Conservation (phyloP, 2,113 vertebrate genomes). For the Clinocottus analis region DNA sequence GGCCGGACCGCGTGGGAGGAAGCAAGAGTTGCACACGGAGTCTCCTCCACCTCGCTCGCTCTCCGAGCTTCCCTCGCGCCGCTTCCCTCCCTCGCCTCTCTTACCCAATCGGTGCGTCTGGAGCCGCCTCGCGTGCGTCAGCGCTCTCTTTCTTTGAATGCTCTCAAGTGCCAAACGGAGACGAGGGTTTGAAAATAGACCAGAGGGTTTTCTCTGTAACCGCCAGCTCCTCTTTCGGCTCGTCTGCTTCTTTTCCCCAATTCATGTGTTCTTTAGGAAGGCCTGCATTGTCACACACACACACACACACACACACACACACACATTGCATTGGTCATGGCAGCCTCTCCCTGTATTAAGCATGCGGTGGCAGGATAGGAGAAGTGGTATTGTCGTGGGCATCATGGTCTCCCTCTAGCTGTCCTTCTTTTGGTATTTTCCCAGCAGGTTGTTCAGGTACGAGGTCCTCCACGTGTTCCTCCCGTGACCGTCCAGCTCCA, state of each 20-base stretch:
- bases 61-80: not conserved
- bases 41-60: slow-evolving; percentile 20
- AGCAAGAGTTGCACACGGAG: slow-evolving; percentile 49
- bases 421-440: too few species aligned
- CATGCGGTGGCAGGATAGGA: not conserved
- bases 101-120: slow-evolving; percentile 28
- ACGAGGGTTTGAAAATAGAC: slow-evolving; percentile 17
- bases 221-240: not conserved
- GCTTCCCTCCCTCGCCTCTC: not conserved
- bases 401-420: too few species aligned
- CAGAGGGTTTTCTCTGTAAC: slow-evolving; percentile 22
- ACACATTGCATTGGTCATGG: not conserved
- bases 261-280: slow-evolving; percentile 16
- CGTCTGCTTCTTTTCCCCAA: not conserved
- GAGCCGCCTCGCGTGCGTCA: not conserved
- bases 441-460: too few species aligned
- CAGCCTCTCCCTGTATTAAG: slow-evolving; percentile 3
- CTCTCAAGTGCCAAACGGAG: not conserved
- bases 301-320: too few species aligned
- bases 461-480: too few species aligned
- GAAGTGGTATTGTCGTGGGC: too few species aligned
- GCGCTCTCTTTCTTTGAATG: slow-evolving; percentile 23
- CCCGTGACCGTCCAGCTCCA: too few species aligned
- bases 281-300: not conserved
- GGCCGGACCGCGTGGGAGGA: slow-evolving; percentile 63